Conservation (phyloP, 2,113 vertebrate genomes). For the Psilopsiagon aymara region DNA sequence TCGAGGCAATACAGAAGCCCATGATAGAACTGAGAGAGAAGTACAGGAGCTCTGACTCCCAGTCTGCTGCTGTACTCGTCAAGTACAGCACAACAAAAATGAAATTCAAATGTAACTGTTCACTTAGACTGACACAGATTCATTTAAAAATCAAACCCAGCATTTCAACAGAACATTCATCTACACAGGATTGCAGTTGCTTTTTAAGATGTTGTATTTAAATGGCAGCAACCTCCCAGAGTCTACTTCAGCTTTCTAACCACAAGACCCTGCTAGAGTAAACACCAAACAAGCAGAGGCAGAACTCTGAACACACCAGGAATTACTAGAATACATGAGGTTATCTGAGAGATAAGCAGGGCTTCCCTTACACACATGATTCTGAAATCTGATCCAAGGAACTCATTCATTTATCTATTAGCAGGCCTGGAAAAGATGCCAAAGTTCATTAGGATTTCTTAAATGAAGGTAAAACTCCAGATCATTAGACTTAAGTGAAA, state of each 20-base stretch:
- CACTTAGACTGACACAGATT: background rate
- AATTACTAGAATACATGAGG: constrained; percentile 24
- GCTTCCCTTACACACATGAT: background rate
- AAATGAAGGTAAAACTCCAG: constrained; percentile 1
- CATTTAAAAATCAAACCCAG: background rate
- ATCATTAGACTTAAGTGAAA: constrained; percentile 16
- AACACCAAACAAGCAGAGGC: constrained; percentile 22
- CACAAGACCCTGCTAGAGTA: background rate
- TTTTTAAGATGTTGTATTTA: background rate
- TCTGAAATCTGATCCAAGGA: constrained; percentile 41
- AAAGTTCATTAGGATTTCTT: background rate
- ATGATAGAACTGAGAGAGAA: background rate
- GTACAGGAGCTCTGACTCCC: background rate
- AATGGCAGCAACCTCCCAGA: background rate
- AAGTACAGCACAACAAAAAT: background rate
- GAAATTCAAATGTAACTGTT: background rate
- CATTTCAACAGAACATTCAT: background rate
- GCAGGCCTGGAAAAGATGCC: background rate
- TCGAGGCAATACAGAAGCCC: background rate
- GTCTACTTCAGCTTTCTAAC: background rate
- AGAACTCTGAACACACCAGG: background rate
- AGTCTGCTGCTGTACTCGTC: background rate
- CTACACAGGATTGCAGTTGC: background rate
- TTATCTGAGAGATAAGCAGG: background rate
- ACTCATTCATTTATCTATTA: background rate